Percentiles rank a stretch among this genome's conserved stretches.
Evolutionary conservation across 2,888 invertebrate genomes (phyloP).

Genomic region (Merodon equestris): DNA sequence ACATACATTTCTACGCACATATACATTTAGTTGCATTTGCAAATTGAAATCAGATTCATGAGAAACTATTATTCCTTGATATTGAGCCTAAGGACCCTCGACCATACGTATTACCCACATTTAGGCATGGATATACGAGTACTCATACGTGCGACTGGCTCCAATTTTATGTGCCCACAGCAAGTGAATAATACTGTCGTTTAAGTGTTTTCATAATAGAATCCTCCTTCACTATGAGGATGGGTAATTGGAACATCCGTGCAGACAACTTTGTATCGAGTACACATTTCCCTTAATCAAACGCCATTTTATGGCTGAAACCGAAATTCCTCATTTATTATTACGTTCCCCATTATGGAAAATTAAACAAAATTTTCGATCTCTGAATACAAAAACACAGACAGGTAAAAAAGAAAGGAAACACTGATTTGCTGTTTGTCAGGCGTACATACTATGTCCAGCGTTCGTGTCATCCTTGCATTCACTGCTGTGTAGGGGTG

Average conservation of each 20-base stretch:
- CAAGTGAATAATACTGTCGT: slow-evolving; percentile 33
- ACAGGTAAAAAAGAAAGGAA: neutral
- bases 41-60: slow-evolving; percentile 41
- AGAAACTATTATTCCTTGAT: slow-evolving; percentile 21
- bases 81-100: neutral
- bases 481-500: no score
- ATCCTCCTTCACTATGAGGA: neutral
- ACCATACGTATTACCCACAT: neutral
- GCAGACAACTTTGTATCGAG: neutral
- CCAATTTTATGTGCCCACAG: slow-evolving; percentile 19
- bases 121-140: neutral
- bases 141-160: no score
- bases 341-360: slow-evolving; percentile 39
- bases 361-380: slow-evolving; percentile 30
- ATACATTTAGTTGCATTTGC: slow-evolving; percentile 21
- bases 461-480: no score
- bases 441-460: no score
- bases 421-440: no score
- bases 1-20: no score
- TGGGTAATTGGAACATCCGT: slow-evolving; percentile 27
- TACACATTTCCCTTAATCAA: slow-evolving; percentile 30
- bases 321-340: slow-evolving; percentile 44
- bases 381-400: neutral
- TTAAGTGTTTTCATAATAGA: slow-evolving; percentile 41
- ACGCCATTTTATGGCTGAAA: slow-evolving; percentile 28